Conservation (phyloP, 37 sponge, comb jelly and placozoan genomes). For the Dysidea cf. avara region DNA sequence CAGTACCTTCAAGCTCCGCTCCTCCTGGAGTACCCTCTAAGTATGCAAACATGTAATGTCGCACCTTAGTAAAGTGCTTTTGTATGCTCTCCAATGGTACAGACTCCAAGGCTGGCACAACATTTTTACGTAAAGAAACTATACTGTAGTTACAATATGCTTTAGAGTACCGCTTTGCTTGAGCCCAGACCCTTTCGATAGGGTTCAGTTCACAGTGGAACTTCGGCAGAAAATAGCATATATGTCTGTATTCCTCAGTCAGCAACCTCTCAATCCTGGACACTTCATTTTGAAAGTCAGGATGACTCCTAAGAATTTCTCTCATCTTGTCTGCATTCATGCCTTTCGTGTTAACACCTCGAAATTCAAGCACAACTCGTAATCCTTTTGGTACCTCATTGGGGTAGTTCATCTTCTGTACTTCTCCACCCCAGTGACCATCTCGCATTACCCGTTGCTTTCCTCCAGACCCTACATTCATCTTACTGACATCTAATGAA, state of each 20-base stretch:
- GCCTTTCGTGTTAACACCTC: constrained; percentile 9
- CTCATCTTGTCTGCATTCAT: constrained; percentile 28
- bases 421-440: constrained; percentile 14
- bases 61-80: constrained; percentile 39
- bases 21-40: constrained; percentile 49
- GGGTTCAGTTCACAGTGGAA: too few species aligned
- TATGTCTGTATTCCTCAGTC: constrained; percentile 24
- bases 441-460: constrained; percentile 22
- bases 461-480: constrained; percentile 39
- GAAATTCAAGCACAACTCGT: constrained; percentile 2
- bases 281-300: constrained; percentile 34
- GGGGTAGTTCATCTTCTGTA: constrained; percentile 25
- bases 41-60: constrained; percentile 56
- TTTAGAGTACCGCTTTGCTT: too few species aligned
- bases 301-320: constrained; percentile 9
- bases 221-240: constrained; percentile 37
- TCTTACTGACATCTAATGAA: constrained; percentile 10
- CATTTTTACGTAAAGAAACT: not conserved
- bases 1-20: constrained; percentile 19
- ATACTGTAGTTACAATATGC: too few species aligned
- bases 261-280: constrained; percentile 10
- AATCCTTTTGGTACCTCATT: constrained; percentile 26
- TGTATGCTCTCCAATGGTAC: constrained; percentile 18
- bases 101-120: constrained; percentile 27
- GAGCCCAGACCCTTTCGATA: too few species aligned